These are phyloP conservation scores for Micropoecilia bifurca DNA, from an alignment of 2,797 vertebrate species.

Conservation along the genomic window DNA sequence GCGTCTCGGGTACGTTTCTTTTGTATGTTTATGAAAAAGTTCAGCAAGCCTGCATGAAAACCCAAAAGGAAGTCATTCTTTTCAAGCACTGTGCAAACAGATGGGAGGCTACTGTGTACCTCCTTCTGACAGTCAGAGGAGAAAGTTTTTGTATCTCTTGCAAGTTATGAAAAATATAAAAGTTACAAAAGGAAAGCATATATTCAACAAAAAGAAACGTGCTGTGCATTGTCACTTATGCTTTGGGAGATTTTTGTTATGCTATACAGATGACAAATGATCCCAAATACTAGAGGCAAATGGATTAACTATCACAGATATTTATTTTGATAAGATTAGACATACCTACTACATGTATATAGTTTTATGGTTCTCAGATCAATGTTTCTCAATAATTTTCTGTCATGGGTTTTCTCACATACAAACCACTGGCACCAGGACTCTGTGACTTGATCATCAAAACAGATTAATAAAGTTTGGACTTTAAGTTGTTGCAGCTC, in stretches of 20 bases:
- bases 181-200: slow-evolving; percentile 42
- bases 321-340: not conserved
- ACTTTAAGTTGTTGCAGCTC: no score
- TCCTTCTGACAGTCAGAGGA: slow-evolving; percentile 47
- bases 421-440: no score
- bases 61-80: slow-evolving; percentile 33
- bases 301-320: not conserved
- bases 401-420: no score
- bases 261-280: not conserved
- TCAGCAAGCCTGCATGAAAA: slow-evolving; percentile 34
- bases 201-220: slow-evolving; percentile 42
- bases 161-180: not conserved
- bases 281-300: not conserved
- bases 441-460: no score
- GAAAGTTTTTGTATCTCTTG: slow-evolving; percentile 34
- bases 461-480: no score
- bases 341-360: not conserved
- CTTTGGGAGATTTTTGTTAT: slow-evolving; percentile 26
- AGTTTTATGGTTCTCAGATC: not conserved
- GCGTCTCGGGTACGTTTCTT: slow-evolving; percentile 40
- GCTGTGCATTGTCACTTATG: slow-evolving; percentile 47
- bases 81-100: slow-evolving; percentile 45
- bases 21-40: slow-evolving; percentile 27
- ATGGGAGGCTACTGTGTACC: slow-evolving; percentile 43
- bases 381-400: not conserved